These are phyloP conservation scores for Salpingus planirostris DNA, from an alignment of 2,888 invertebrate genomes.

Conservation along the genomic window DNA sequence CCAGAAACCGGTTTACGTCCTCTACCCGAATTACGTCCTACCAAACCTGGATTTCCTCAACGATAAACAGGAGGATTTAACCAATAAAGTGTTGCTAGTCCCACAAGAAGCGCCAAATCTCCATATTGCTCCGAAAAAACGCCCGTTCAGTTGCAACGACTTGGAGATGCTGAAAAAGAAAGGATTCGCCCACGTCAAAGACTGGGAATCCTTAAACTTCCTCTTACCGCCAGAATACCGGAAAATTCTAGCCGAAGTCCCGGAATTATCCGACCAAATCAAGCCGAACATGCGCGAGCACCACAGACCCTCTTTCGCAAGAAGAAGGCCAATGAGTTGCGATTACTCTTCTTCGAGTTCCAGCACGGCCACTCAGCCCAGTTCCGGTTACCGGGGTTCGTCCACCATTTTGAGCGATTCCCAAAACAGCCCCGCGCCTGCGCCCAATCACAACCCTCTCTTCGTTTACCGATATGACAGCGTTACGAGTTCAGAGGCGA, in stretches of 20 bases:
- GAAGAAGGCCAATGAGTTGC: constrained; percentile 51
- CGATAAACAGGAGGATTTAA: constrained; percentile 36
- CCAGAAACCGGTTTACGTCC: constrained; percentile 74
- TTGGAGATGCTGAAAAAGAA: constrained; percentile 71
- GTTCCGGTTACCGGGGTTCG: constrained; percentile 79
- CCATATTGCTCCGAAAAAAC: constrained; percentile 40
- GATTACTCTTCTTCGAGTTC: constrained; percentile 59
- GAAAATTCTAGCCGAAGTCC: constrained; percentile 68
- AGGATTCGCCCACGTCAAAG: constrained; percentile 76
- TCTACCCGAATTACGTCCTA: constrained; percentile 84
- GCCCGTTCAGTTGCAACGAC: constrained; percentile 75
- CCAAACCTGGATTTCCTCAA: constrained; percentile 79
- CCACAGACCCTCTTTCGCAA: constrained; percentile 44
- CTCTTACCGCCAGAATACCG: constrained; percentile 78
- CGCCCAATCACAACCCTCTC: constrained; percentile 57
- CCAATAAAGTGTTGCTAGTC: constrained; percentile 61
- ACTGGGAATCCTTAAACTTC: constrained; percentile 89
- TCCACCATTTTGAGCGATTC: constrained; percentile 73
- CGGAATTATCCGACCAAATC: constrained; percentile 61
- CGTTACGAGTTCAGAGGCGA: constrained; percentile 64
- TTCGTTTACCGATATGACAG: constrained; percentile 79
- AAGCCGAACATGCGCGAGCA: constrained; percentile 46
- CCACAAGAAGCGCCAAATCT: constrained; percentile 49
- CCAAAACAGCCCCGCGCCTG: constrained; percentile 56
- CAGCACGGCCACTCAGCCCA: constrained; percentile 69